These are phyloP conservation scores for Hemiscyllium ocellatum DNA, from an alignment of 2,113 vertebrate species.

Conservation along the genomic window DNA sequence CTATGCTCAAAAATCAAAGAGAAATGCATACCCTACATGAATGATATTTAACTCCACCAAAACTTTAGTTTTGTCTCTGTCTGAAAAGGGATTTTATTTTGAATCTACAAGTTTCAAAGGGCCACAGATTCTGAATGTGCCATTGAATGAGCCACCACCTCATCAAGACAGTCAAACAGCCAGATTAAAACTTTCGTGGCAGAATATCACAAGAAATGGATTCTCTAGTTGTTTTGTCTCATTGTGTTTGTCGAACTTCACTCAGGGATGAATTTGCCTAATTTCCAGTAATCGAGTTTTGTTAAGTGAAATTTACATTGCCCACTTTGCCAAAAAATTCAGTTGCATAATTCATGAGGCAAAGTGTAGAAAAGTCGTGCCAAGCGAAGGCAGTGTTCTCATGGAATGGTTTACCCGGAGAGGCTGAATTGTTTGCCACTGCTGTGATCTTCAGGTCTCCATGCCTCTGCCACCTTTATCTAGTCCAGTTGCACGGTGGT, in stretches of 20 bases:
- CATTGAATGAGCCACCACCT: background rate
- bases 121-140: background rate
- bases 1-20: background rate
- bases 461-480: too few relatives aligned
- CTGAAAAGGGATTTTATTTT: background rate
- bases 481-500: too few relatives aligned
- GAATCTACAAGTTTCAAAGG: background rate
- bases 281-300: too few relatives aligned
- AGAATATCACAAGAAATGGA: background rate
- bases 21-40: background rate
- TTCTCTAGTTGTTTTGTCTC: background rate
- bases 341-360: too few relatives aligned
- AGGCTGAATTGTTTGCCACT: too few relatives aligned
- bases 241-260: background rate
- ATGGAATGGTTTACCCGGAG: too few relatives aligned
- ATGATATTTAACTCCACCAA: background rate
- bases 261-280: too few relatives aligned
- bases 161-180: background rate
- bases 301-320: too few relatives aligned
- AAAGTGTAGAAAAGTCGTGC: too few relatives aligned
- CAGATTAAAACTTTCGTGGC: background rate
- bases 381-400: too few relatives aligned
- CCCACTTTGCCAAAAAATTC: too few relatives aligned
- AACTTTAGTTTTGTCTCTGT: background rate
- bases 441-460: too few relatives aligned